These are phyloP conservation scores for Macroglossus sobrinus DNA, from an alignment of 2,113 vertebrate species.

Conservation along the genomic window DNA sequence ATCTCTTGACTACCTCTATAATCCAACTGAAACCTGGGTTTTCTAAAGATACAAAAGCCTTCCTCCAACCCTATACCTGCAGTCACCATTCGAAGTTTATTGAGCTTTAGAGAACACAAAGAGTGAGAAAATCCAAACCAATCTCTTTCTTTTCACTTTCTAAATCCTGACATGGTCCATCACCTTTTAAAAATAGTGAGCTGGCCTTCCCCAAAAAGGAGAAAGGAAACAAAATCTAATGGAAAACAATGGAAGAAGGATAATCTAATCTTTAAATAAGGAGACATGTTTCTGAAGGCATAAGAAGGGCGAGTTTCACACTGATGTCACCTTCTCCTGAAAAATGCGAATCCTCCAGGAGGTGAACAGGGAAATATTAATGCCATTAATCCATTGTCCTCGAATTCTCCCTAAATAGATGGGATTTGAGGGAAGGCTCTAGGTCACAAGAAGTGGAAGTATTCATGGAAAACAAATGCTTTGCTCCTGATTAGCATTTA, in stretches of 20 bases:
- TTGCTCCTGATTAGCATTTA: constrained; percentile 29
- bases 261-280: constrained; percentile 94
- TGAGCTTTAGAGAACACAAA: constrained; percentile 81
- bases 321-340: constrained; percentile 90
- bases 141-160: constrained; percentile 86
- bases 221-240: constrained; percentile 87
- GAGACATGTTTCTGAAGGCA: constrained; percentile 86
- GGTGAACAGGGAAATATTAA: constrained; percentile 77
- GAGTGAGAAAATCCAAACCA: constrained; percentile 81
- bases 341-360: constrained; percentile 74
- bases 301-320: constrained; percentile 86
- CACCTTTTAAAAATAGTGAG: constrained; percentile 90
- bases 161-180: constrained; percentile 91
- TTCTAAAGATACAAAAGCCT: constrained; percentile 80
- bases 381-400: constrained; percentile 70
- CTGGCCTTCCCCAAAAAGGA: constrained; percentile 78
- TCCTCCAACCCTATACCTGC: constrained; percentile 80
- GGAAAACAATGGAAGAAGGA: constrained; percentile 86
- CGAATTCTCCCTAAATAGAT: constrained; percentile 68
- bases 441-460: constrained; percentile 44
- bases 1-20: constrained; percentile 74
- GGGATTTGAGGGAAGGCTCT: constrained; percentile 65
- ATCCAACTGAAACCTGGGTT: constrained; percentile 71
- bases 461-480: constrained; percentile 58
- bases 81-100: constrained; percentile 79